Conservation (phyloP, 2,888 invertebrate species). For the Prenolepis imparis region DNA sequence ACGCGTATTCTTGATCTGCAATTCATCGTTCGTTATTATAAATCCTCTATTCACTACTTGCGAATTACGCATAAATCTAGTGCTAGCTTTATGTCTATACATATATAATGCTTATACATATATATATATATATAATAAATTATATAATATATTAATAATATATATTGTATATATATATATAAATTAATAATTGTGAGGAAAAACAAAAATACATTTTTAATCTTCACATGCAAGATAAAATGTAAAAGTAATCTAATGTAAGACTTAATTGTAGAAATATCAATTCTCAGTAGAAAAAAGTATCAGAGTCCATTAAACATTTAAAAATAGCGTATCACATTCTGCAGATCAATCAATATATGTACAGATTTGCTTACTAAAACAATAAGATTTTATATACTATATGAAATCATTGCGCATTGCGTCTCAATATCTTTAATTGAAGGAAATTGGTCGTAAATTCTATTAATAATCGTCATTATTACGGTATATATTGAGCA, state of each 20-base stretch:
- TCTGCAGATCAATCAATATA: background rate
- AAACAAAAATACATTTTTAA: background rate
- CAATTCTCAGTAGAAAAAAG: background rate
- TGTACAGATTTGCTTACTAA: background rate
- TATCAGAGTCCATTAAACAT: background rate
- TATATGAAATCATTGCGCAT: background rate
- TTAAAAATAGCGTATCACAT: too few species aligned
- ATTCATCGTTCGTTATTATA: background rate
- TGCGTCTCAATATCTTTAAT: background rate
- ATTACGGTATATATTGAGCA: background rate
- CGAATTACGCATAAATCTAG: background rate
- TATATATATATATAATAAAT: too few species aligned
- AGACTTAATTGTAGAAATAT: background rate
- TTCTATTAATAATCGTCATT: background rate
- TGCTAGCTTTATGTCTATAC: background rate
- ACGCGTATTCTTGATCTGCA: background rate
- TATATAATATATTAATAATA: too few species aligned
- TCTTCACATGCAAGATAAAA: background rate
- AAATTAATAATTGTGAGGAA: background rate
- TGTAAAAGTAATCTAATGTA: background rate
- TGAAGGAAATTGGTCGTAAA: background rate
- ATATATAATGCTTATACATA: background rate
- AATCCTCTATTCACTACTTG: background rate
- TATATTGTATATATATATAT: too few species aligned
- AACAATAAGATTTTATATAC: background rate